Conservation (phyloP, 2,888 invertebrate species). For the Parochlus steinenii region DNA sequence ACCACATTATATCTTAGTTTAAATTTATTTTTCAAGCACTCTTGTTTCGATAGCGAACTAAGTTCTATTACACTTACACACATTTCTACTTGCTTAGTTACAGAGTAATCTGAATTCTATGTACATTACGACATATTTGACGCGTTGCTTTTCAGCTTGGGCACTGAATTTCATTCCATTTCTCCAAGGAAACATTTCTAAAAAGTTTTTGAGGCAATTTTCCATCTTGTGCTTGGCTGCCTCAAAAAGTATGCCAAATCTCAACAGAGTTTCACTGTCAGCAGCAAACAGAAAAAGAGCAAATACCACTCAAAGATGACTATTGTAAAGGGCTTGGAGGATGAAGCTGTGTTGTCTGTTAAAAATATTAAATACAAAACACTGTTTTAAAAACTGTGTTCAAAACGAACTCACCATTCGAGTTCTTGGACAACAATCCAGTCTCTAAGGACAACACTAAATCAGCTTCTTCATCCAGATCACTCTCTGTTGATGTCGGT, state of each 20-base stretch:
- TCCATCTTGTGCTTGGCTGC: conserved; percentile 1
- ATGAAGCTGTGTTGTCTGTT: conserved; percentile 10
- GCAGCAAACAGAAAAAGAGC: conserved; percentile 8
- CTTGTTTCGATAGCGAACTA: conserved; percentile 12
- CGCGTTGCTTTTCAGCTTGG: neutral
- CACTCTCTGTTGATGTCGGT: conserved; percentile 5
- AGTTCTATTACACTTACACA: conserved; percentile 10
- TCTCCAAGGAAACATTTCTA: too few species aligned
- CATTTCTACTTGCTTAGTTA: neutral
- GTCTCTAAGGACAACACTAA: conserved; percentile 6
- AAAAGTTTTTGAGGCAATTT: too few species aligned
- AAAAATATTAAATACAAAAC: neutral
- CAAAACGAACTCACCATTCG: conserved; percentile 6
- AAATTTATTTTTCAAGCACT: too few species aligned
- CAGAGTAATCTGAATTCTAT: too few species aligned
- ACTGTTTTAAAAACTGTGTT: neutral
- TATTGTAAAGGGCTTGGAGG: conserved; percentile 11
- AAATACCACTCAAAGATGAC: conserved; percentile 11
- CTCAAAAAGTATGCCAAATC: conserved; percentile 9
- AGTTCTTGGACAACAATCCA: conserved; percentile 8
- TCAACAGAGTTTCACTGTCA: conserved; percentile 11
- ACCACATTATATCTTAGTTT: too few species aligned
- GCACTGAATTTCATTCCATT: neutral
- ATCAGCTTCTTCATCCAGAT: conserved; percentile 10
- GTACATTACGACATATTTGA: neutral